Evolutionary conservation across 1,140 invertebrate genomes (phyloP), one percentile per base, ranked within the genome.

Genomic region (Harlomillsia oculata): DNA sequence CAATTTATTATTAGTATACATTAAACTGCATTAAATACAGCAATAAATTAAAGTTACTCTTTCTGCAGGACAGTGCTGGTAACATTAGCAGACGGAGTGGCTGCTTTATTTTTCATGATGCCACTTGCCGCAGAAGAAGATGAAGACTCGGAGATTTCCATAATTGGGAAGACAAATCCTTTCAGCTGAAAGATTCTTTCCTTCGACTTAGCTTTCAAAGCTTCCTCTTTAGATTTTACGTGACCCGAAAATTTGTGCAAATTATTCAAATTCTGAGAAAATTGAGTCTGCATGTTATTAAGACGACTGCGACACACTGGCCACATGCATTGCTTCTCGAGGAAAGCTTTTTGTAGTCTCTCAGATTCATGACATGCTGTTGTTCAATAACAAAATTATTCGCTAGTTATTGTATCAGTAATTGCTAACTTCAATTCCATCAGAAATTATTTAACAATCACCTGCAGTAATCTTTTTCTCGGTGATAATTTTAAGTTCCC

Each of bases 401-500:
- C 14, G 57, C 30, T 3, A 61, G 28, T 61, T 62, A 37, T 41
- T 34, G 16, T 45, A 41, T 59, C 20, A 46, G 39, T n/a, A 55
- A 37, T 50, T 55, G 52, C 37, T 39, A 29, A 58, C 50, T 43
- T 46, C 48, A 61, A 43, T 48, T 26, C 30, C 25, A 36, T 59
- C 26, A 54, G 51, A 56, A 50, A 11, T 49, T 26, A n/a, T 41
- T 37, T 6, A 25, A 40, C 68, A 68, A 43, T 69, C 77, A 72
- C 78, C 78, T 66, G 70, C 71, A 52, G 70, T 71, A 66, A 82
- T 75, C 64, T 72, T 80, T 59, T 77, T 75, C 59, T 74, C 76
- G 59, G 79, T 80, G 65, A 82, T 80, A 56, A 78, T 76, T 34
- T 84, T 75, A 2, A 83, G 70, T 40, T 79, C 68, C 59, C 78